Conservation (phyloP, 2,797 vertebrate genomes). For the Epinephelus coioides region DNA sequence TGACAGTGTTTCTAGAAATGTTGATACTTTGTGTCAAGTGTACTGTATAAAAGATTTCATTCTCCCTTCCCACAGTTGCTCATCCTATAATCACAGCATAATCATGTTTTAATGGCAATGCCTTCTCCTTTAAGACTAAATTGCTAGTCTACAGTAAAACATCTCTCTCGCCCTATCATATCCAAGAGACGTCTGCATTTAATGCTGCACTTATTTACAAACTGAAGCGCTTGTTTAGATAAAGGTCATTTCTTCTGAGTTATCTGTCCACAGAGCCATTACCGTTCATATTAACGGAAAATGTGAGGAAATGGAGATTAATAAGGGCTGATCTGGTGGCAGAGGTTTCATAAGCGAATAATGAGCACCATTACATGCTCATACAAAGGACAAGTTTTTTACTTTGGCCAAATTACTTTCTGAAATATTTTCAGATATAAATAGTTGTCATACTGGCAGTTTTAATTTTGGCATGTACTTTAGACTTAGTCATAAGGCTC, state of each 20-base stretch:
- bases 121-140: constrained; percentile 47
- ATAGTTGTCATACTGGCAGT: too few species aligned
- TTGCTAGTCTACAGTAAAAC: constrained; percentile 44
- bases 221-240: constrained; percentile 11
- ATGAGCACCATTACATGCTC: background rate
- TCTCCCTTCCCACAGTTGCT: constrained; percentile 11
- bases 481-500: too few species aligned
- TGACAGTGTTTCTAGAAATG: constrained; percentile 40
- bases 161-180: constrained; percentile 30
- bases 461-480: too few species aligned
- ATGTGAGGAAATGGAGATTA: constrained; percentile 9
- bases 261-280: constrained; percentile 6
- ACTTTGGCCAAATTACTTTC: background rate
- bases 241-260: constrained; percentile 21
- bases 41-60: constrained; percentile 11
- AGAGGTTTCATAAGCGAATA: constrained; percentile 8
- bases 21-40: constrained; percentile 37
- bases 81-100: constrained; percentile 56
- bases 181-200: constrained; percentile 17
- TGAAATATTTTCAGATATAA: background rate
- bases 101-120: constrained; percentile 53
- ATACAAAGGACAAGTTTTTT: background rate
- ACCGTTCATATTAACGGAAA: constrained; percentile 10
- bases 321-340: background rate
- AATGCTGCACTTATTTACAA: constrained; percentile 34